A percentile compares a stretch with the other conserved stretches of the same genome.
Conservation (phyloP, 1,140 invertebrate species). For the Cepaea nemoralis region DNA sequence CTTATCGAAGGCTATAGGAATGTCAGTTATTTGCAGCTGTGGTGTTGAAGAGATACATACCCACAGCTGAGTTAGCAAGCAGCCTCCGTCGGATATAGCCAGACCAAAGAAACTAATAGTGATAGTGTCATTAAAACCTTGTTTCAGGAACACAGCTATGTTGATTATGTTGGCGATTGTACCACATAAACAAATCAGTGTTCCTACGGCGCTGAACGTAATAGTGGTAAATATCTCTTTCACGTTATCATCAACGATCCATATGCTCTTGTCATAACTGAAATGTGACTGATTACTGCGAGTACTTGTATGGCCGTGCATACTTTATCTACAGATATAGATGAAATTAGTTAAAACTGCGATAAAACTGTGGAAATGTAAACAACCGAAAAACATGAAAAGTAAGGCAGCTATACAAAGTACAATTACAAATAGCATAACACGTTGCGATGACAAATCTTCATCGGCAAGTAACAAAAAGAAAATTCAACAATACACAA, state of each 20-base stretch:
- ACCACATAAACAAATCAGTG: not conserved
- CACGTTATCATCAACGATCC: not conserved
- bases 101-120: conserved; percentile 1
- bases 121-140: not conserved
- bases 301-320: no score
- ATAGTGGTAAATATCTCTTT: not conserved
- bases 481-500: no score
- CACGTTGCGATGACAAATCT: no score
- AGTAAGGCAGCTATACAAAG: no score
- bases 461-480: no score
- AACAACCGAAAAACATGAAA: no score
- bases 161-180: conserved; percentile 22
- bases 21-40: conserved; percentile 83
- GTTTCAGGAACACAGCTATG: conserved; percentile 15
- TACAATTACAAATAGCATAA: no score
- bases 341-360: no score
- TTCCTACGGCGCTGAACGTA: not conserved
- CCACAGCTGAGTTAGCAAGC: not conserved
- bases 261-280: not conserved
- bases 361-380: no score
- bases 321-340: no score
- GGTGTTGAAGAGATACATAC: conserved; percentile 77
- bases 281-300: no score
- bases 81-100: not conserved
- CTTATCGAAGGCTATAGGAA: conserved; percentile 90